phyloP scores from a whole-genome alignment of 2,888 invertebrate genomes.

The Synergus laeviventris region DNA sequence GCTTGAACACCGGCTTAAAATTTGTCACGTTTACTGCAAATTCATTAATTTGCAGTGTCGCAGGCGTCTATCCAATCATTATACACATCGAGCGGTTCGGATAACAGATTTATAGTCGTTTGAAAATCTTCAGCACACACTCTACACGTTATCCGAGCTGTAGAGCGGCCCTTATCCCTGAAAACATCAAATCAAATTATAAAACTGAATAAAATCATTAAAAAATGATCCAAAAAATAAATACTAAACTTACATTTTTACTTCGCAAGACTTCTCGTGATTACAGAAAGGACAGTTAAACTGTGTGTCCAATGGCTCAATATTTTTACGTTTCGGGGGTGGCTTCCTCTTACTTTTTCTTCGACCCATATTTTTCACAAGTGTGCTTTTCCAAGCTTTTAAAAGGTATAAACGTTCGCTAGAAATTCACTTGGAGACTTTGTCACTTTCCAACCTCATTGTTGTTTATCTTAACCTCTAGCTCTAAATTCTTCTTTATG shows the following conservation, averaged over 20 bases:
- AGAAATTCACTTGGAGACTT: no score
- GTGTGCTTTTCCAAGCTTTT: constrained; percentile 62
- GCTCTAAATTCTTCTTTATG: no score
- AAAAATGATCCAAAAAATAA: constrained; percentile 30
- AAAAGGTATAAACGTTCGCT: neutral
- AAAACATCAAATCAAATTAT: constrained; percentile 63
- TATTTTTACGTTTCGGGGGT: constrained; percentile 94
- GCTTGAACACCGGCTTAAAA: neutral
- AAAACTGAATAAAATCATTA: constrained; percentile 38
- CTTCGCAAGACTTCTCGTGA: constrained; percentile 99
- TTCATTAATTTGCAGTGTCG: constrained; percentile 89
- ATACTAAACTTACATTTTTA: constrained; percentile 90
- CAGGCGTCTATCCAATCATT: constrained; percentile 99
- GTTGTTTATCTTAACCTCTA: no score
- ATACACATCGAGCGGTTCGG: constrained; percentile 98
- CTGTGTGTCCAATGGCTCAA: constrained; percentile 94
- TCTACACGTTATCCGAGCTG: constrained; percentile 95
- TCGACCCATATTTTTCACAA: constrained; percentile 87
- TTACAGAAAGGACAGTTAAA: constrained; percentile 99
- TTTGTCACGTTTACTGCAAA: neutral
- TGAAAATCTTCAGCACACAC: constrained; percentile 98
- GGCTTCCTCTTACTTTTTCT: constrained; percentile 98
- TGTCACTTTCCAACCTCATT: no score
- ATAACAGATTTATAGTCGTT: constrained; percentile 95
- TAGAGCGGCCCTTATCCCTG: constrained; percentile 96